Evolutionary conservation across 2,113 vertebrate genomes (phyloP), one percentile per base, ranked within the genome.

Genomic region (Paradoxurus hermaphroditus): DNA sequence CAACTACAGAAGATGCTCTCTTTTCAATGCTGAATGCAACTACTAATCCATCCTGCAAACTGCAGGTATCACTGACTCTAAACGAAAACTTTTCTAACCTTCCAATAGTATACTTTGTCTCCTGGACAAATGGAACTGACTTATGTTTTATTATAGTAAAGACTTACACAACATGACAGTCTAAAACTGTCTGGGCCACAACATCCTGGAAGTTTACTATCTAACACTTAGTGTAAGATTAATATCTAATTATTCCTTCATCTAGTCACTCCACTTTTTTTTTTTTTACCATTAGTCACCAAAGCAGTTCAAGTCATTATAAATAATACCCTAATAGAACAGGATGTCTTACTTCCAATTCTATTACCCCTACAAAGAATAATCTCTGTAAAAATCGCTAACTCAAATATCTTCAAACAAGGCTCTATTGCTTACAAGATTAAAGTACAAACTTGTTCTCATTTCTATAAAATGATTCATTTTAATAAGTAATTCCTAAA

Each of bases 391-490:
- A 89, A 95, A 90, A 86, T 81, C 51, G 84, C 44, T 82, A 95
- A 86, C 29, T 79, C 56, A 86, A 68, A 75, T 90, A 82, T 86
- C 81, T 92, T 86, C n/a, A 92, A 56, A 77, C 46, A 72, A 96
- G 31, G 51, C 7, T 75, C 65, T 81, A 41, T 3, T 89, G 36
- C 29, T 18, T 46, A 77, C 18, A 82, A 67, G 9, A 77, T 93
- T 87, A 70, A 82, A 82, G 62, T 39, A 83, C 21, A 31, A 83
- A 89, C 12, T 39, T 84, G 12, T 51, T 86, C 16, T 51, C 53
- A 21, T 11, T 34, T 91, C 72, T 86, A 29, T n/a, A 86, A 78
- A 95, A 72, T 81, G n/a, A 73, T 36, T 73, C 25, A 56, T 2
- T 78, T 14, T 59, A 53, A 18, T 89, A 90, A 86, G 86, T 34